Evolutionary conservation across 2,888 invertebrate species (phyloP), one percentile per base, ranked within the genome.

Genomic region (Ceriagrion tenellum): DNA sequence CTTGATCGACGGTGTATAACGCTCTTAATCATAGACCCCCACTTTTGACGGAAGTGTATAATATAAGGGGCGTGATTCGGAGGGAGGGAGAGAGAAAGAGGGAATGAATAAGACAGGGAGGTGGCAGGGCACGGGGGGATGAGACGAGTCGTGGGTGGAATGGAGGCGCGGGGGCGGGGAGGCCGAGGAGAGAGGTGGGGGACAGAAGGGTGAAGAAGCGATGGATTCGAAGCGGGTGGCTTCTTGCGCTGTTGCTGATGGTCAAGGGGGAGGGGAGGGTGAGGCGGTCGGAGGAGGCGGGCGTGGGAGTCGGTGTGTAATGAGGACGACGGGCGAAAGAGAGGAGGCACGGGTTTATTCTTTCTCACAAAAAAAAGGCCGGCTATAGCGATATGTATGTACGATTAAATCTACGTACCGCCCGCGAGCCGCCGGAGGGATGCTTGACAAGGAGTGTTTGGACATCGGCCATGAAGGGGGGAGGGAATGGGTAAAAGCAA

Each of bases 31-130:
- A 93, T 93, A 93, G 93, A 47, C 69, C n/a, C 30, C 74, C 47
- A 59, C 59, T 59, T 47, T 40, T 69, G 93, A 69, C 93, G 93
- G 93, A 93, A 93, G 93, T 74, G 69, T 93, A 93, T 93, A 93
- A 93, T 93, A 74, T 93, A 55, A 93, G 63, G 91, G 91, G 91
- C 91, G 91, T 55, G 55, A 12, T 4, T 26, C 89, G 4, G 8
- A 23, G 89, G 26, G 16, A 23, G 88, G 16, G 88, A 88, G 35
- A 47, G 23, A 47, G 30, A 56, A 30, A 59, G 35, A 47, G 23
- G 23, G 30, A 56, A 30, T 56, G 10, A 40, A 20, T 10, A 63
- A 91, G 91, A 35, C 63, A 35, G 59, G 59, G 91, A 59, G 91
- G 47, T 47, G 47, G 47, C 47, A 47, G 47, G 47, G 47, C 8